Evolutionary conservation across 2,797 vertebrate genomes (phyloP).

Genomic region (Sylvia borin): DNA sequence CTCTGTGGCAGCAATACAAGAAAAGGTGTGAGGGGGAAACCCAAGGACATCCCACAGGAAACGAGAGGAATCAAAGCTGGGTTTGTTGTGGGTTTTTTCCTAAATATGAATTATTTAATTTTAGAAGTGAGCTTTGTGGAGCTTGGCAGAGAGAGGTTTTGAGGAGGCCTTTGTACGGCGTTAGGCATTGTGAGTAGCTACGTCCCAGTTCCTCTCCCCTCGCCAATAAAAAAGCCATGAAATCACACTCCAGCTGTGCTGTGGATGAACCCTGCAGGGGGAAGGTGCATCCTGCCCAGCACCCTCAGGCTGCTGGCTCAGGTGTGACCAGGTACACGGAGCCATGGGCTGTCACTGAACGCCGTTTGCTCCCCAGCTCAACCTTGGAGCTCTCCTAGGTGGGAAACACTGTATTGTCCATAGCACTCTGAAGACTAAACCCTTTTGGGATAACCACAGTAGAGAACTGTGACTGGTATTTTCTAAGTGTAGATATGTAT

Average conservation of each 20-base stretch:
- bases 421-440: conserved; percentile 73
- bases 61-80: background rate
- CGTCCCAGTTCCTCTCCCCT: background rate
- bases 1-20: background rate
- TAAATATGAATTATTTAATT: background rate
- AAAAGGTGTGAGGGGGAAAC: background rate
- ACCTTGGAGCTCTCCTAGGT: background rate
- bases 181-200: background rate
- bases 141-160: background rate
- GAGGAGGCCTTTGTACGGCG: background rate
- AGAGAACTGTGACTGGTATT: conserved; percentile 72
- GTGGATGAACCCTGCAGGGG: background rate
- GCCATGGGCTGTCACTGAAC: background rate
- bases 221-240: conserved; percentile 13
- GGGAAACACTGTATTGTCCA: conserved; percentile 36
- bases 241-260: accelerated
- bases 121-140: background rate
- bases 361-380: background rate
- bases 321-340: accelerated
- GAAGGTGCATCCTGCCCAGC: background rate
- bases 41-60: background rate
- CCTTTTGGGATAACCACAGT: conserved; percentile 73
- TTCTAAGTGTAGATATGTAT: conserved; percentile 77
- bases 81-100: accelerated
- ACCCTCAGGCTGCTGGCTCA: background rate